Evolutionary conservation across 1,140 invertebrate genomes (phyloP).

Genomic region (Chlorops oryzae): DNA sequence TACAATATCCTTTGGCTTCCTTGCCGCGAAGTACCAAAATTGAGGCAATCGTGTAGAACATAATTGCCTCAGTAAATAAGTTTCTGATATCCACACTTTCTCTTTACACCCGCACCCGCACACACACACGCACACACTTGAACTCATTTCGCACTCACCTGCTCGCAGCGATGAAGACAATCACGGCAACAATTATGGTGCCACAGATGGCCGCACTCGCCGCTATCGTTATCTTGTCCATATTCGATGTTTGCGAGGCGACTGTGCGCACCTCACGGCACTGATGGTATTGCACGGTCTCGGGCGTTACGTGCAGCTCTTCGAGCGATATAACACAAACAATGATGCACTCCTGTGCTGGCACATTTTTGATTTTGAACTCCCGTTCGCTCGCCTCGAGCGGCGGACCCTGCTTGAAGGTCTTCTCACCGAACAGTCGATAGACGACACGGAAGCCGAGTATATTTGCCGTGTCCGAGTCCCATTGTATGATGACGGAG

Average conservation of each 20-base stretch:
- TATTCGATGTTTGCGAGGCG: constrained; percentile 71
- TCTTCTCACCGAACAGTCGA: constrained; percentile 80
- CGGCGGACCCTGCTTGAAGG: constrained; percentile 81
- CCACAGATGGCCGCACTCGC: constrained; percentile 88
- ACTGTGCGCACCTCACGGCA: constrained; percentile 84
- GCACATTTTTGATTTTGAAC: constrained; percentile 88
- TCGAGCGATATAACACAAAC: constrained; percentile 87
- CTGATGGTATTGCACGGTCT: constrained; percentile 77
- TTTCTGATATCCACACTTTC: neutral
- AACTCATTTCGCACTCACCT: constrained; percentile 39
- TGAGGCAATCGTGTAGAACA: neutral
- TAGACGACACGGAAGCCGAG: constrained; percentile 85
- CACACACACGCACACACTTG: constrained; percentile 6
- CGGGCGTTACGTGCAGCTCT: constrained; percentile 75
- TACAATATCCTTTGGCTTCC: no score
- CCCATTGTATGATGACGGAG: constrained; percentile 86
- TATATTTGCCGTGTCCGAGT: constrained; percentile 75
- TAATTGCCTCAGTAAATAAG: neutral
- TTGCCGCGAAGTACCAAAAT: no score
- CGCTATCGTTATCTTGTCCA: constrained; percentile 91
- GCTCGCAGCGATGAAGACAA: constrained; percentile 81
- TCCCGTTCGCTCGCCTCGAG: constrained; percentile 80
- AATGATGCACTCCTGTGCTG: constrained; percentile 84
- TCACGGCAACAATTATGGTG: constrained; percentile 81
- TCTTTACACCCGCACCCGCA: neutral